Conservation (phyloP, 2,888 invertebrate genomes). For the Zonitis immaculata region DNA sequence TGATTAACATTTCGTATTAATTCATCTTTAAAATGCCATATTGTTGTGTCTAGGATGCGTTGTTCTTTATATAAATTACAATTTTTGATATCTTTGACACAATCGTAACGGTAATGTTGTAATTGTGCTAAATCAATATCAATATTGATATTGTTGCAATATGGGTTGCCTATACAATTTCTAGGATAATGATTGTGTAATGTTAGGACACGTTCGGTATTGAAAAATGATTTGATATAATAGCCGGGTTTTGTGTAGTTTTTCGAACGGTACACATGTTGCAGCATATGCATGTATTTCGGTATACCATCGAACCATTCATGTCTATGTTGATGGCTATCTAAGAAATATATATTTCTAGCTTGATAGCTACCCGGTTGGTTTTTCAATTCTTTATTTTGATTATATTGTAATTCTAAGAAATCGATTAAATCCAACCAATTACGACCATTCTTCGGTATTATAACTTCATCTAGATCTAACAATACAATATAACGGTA, state of each 20-base stretch:
- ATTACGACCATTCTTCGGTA: slow-evolving; percentile 34
- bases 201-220: slow-evolving; percentile 2
- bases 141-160: slow-evolving; percentile 4
- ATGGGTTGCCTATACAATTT: slow-evolving; percentile 3
- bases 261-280: slow-evolving; percentile 12
- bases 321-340: slow-evolving; percentile 8
- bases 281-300: slow-evolving; percentile 17
- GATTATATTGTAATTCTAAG: slow-evolving; percentile 52
- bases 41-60: slow-evolving; percentile 8
- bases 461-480: slow-evolving; percentile 49
- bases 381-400: slow-evolving; percentile 49
- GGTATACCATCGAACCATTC: slow-evolving; percentile 13
- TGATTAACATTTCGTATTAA: slow-evolving; percentile 5
- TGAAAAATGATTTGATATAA: slow-evolving; percentile 16
- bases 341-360: slow-evolving; percentile 14
- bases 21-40: slow-evolving; percentile 15
- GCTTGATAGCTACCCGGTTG: slow-evolving; percentile 40
- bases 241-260: slow-evolving; percentile 10
- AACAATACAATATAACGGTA: slow-evolving; percentile 80
- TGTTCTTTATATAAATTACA: slow-evolving; percentile 3
- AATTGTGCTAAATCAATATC: slow-evolving; percentile 9
- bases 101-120: slow-evolving; percentile 18
- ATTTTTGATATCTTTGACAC: slow-evolving; percentile 6
- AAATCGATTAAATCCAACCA: slow-evolving; percentile 67
- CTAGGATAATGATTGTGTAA: slow-evolving; percentile 17